These are phyloP conservation scores for Tragopan temminckii DNA, from an alignment of 2,797 vertebrate genomes.

Conservation along the genomic window DNA sequence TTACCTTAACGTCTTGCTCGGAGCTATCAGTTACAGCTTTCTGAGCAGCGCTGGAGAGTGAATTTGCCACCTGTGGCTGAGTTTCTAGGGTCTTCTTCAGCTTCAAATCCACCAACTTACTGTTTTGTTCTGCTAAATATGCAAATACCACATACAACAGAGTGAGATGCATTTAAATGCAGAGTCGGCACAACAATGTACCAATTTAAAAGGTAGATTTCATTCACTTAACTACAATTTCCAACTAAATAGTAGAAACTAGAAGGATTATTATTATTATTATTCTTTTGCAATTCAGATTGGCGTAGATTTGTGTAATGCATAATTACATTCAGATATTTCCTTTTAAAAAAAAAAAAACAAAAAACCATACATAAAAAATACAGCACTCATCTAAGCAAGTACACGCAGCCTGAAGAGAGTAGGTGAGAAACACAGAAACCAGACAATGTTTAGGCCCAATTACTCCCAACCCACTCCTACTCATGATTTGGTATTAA, in stretches of 20 bases:
- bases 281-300: neutral
- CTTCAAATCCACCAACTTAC: conserved; percentile 91
- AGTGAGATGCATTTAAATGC: conserved; percentile 73
- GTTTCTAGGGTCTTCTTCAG: conserved; percentile 91
- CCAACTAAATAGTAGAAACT: conserved; percentile 23
- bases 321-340: neutral
- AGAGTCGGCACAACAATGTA: conserved; percentile 49
- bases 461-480: neutral
- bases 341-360: neutral
- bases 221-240: conserved; percentile 41
- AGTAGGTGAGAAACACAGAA: neutral
- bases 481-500: neutral
- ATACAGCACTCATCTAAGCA: neutral
- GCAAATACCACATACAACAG: conserved; percentile 76
- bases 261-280: neutral
- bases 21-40: conserved; percentile 84
- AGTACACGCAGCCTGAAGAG: neutral
- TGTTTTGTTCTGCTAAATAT: conserved; percentile 90
- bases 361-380: neutral
- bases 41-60: conserved; percentile 86
- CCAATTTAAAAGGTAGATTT: conserved; percentile 65
- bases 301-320: neutral
- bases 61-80: conserved; percentile 88
- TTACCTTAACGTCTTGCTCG: conserved; percentile 87
- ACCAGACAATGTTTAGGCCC: neutral